Percentiles rank a stretch among this genome's conserved stretches.
Conservation (phyloP, 2,797 vertebrate species). For the Falco peregrinus region DNA sequence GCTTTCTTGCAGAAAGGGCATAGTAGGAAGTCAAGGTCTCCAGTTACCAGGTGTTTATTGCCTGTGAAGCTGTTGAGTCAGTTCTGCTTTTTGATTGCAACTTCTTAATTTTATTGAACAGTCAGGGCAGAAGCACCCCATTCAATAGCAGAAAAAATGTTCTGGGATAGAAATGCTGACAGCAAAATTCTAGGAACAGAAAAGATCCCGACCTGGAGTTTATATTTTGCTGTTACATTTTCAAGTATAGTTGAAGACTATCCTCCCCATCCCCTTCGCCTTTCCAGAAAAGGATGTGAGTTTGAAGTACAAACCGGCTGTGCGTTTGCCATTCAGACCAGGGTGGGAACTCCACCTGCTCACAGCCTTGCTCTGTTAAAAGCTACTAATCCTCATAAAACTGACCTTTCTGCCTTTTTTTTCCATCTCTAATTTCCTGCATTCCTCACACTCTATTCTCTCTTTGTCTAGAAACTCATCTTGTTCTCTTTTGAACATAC, state of each 20-base stretch:
- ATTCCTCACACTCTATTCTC: slow-evolving; percentile 60
- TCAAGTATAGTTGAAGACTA: neutral
- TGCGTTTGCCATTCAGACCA: slow-evolving; percentile 20
- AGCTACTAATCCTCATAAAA: slow-evolving; percentile 71
- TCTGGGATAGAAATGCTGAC: neutral
- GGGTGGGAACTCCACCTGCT: slow-evolving; percentile 73
- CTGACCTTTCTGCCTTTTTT: slow-evolving; percentile 56
- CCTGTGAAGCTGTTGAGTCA: neutral
- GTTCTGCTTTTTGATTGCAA: neutral
- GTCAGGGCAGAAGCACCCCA: neutral
- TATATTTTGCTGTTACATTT: neutral
- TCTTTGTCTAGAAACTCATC: slow-evolving; percentile 66
- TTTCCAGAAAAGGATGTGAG: neutral
- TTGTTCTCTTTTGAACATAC: slow-evolving; percentile 61
- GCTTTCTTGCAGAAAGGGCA: neutral
- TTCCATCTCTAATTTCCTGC: slow-evolving; percentile 52
- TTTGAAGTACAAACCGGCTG: slow-evolving; percentile 3
- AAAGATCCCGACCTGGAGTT: neutral
- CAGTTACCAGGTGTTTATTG: neutral
- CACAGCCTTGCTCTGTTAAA: slow-evolving; percentile 61
- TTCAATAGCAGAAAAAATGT: neutral
- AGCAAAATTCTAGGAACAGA: neutral
- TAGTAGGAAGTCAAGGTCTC: neutral
- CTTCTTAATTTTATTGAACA: neutral
- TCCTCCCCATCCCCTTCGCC: neutral